These are phyloP conservation scores for Drosophila tristis DNA, from an alignment of 1,140 invertebrate genomes.

Conservation along the genomic window DNA sequence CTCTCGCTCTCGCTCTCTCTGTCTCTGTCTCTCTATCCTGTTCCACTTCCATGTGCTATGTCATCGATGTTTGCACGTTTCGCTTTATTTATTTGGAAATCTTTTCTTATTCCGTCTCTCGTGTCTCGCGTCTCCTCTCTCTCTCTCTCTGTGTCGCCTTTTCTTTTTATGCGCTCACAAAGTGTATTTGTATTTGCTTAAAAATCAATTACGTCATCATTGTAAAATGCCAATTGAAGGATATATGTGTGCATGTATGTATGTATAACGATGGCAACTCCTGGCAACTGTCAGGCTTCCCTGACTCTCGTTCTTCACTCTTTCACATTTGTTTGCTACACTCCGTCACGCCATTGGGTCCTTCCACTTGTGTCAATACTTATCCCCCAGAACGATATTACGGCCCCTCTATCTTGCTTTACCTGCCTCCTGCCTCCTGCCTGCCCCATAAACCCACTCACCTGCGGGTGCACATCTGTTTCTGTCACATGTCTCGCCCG, in stretches of 20 bases:
- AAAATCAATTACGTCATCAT: constrained; percentile 83
- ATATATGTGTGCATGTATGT: no score
- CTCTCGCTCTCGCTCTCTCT: not conserved
- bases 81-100: constrained; percentile 56
- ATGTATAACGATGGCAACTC: constrained; percentile 40
- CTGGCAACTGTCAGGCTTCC: constrained; percentile 11
- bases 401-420: constrained; percentile 11
- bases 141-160: constrained; percentile 2
- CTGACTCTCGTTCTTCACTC: constrained; percentile 35
- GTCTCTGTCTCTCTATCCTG: not conserved
- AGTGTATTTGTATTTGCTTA: constrained; percentile 80
- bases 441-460: constrained; percentile 18
- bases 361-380: constrained; percentile 69
- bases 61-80: constrained; percentile 62
- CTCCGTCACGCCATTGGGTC: constrained; percentile 13
- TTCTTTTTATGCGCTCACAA: constrained; percentile 36
- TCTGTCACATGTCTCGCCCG: constrained; percentile 53
- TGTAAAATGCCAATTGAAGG: constrained; percentile 73
- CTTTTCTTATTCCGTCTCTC: constrained; percentile 45
- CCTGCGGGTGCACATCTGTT: constrained; percentile 49
- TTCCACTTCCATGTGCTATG: not conserved
- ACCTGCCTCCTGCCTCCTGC: not conserved
- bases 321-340: constrained; percentile 30
- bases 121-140: no score
- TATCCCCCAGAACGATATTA: constrained; percentile 65